phyloP scores from a whole-genome alignment of 2,797 vertebrate species.

The Loriculus beryllinus region DNA sequence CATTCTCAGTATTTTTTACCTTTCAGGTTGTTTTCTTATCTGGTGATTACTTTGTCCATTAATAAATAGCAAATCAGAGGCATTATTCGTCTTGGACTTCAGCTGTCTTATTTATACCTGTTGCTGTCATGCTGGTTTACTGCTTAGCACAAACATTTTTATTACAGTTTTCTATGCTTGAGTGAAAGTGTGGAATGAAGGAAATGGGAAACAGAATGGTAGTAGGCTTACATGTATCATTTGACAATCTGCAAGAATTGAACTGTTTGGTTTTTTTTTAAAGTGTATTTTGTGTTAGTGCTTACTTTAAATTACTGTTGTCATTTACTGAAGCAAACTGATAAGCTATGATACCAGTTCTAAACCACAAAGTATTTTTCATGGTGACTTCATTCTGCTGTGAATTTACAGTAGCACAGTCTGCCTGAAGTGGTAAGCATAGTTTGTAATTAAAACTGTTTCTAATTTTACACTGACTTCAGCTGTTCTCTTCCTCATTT shows the following conservation, averaged over 20 bases:
- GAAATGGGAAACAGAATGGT: background rate
- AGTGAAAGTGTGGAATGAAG: background rate
- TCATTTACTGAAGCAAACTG: background rate
- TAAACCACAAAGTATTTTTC: background rate
- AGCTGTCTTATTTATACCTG: background rate
- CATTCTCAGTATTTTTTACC: background rate
- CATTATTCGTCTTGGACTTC: background rate
- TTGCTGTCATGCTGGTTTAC: background rate
- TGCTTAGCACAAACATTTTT: background rate
- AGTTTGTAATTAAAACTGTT: background rate
- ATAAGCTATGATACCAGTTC: background rate
- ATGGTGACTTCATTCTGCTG: background rate
- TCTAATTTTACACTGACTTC: background rate
- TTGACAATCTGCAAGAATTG: background rate
- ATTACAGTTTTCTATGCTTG: background rate
- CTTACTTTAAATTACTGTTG: background rate
- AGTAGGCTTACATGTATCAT: accelerated
- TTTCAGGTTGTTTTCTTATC: background rate
- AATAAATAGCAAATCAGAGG: background rate
- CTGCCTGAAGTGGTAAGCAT: background rate
- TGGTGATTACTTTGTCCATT: background rate
- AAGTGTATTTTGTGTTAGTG: background rate
- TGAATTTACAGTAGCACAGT: background rate
- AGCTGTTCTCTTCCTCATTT: background rate
- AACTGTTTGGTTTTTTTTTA: background rate